phyloP scores from a whole-genome alignment of 2,888 invertebrate species.

The Oithona nana region DNA sequence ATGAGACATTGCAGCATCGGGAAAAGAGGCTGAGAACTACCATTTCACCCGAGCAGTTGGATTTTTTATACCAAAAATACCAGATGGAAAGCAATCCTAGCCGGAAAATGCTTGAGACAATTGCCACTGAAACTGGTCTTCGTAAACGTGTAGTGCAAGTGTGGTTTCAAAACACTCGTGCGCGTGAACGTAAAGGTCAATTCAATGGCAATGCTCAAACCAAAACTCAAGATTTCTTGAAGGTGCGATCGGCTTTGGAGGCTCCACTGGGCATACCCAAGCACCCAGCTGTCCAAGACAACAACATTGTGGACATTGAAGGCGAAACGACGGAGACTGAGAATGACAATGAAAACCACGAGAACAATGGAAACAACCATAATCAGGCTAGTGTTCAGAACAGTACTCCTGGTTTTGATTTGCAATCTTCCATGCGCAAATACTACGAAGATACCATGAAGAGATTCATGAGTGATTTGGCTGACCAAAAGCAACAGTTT shows the following conservation, averaged over 20 bases:
- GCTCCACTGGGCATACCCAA: conserved; percentile 83
- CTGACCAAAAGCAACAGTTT: background rate
- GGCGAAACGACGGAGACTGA: background rate
- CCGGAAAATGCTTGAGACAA: conserved; percentile 89
- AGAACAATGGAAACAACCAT: background rate
- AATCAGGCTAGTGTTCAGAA: background rate
- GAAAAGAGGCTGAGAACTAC: conserved; percentile 80
- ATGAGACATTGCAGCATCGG: no score
- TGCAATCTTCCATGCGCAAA: conserved; percentile 67
- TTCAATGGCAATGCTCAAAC: conserved; percentile 86
- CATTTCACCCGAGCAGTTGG: conserved; percentile 88
- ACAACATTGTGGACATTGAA: background rate
- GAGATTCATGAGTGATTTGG: conserved; percentile 35
- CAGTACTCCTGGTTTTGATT: conserved; percentile 31
- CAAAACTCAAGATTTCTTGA: conserved; percentile 84
- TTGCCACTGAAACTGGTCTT: conserved; percentile 82
- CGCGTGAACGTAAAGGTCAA: conserved; percentile 70
- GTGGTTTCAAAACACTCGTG: conserved; percentile 90
- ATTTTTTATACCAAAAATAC: conserved; percentile 93
- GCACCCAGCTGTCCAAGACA: conserved; percentile 38
- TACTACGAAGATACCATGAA: conserved; percentile 80
- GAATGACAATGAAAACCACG: background rate
- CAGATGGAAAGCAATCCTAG: conserved; percentile 94
- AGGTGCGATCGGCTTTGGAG: conserved; percentile 80
- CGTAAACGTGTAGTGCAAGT: conserved; percentile 95